Evolutionary conservation across 2,113 vertebrate genomes (phyloP).

Genomic region (Actenoides lindsayi): DNA sequence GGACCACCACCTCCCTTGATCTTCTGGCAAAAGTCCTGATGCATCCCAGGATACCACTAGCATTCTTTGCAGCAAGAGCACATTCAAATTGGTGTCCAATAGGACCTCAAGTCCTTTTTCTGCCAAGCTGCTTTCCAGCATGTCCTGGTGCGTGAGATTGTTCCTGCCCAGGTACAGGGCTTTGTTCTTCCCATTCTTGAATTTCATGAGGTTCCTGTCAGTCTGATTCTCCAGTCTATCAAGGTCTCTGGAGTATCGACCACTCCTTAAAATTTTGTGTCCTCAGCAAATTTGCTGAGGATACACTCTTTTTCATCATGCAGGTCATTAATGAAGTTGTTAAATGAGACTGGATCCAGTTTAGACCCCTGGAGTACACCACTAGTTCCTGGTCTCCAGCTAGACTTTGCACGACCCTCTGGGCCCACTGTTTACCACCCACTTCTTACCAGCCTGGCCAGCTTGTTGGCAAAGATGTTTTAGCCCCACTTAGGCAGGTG

Average conservation of each 20-base stretch:
- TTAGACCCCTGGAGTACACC: not conserved
- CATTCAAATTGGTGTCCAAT: not conserved
- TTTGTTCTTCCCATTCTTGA: not conserved
- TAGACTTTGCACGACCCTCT: not conserved
- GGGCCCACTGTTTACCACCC: not conserved
- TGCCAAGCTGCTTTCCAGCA: not conserved
- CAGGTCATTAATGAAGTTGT: not conserved
- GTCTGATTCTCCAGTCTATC: too few species aligned
- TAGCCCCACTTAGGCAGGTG: not conserved
- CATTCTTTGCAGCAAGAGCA: not conserved
- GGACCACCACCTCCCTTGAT: too few species aligned
- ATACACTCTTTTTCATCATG: not conserved
- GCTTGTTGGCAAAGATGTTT: not conserved
- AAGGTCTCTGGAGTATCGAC: not conserved
- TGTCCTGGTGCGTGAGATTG: not conserved
- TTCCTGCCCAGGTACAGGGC: not conserved
- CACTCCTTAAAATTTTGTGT: not conserved
- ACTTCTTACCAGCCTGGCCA: not conserved
- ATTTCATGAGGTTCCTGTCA: too few species aligned
- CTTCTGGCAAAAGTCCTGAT: not conserved
- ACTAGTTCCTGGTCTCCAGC: not conserved
- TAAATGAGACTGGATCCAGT: not conserved
- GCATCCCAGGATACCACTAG: not conserved
- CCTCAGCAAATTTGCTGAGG: not conserved
- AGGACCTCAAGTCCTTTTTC: not conserved